Evolutionary conservation across 92 coral and sea anemone species (phyloP), one percentile per base, ranked within the genome.

Genomic region (Zoanthus sansibaricus): DNA sequence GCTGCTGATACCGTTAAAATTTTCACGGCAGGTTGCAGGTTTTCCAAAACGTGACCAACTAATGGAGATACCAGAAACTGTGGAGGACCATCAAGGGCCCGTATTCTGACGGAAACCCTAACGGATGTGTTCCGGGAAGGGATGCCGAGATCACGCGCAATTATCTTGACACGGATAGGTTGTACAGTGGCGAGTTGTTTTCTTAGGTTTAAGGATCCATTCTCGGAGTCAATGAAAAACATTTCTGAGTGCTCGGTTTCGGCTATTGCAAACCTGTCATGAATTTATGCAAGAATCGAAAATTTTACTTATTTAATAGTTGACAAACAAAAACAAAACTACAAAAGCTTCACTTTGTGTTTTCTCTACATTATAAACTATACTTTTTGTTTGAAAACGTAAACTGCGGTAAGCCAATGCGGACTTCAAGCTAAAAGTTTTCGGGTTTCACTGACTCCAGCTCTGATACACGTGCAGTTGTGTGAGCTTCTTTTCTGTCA

Each of bases 141-240:
- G 47, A 78, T 79, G 10, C 98, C 99, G 47, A 89, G 87, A 78
- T 97, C 99, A 90, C 91, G 96, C 87, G 97, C 99, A 77, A 94
- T 89, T 82, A 93, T 91, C 83, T 48, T 82, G 72, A 94, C 62
- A 61, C 75, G 64, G 83, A 93, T 86, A 74, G 94, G 86, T 18
- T 94, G 87, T 20, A 91, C 88, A 10, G 94, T 83, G 49, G 86
- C 77, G 71, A 93, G 55, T 16, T 80, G 89, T 45, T 90, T 90
- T 51, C 78, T 89, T 54, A 97, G 90, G 48, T 18, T 10, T 45
- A 97, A 47, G 31, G 69, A 66, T 30, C 97, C 99, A 70, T 91
- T 86, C 12, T 10, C 77, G 33, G 91, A 88, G 80, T 89, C 86
- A 3, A 97, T 85, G 17, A 80, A 82, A 82, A 96, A 84, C 79